Base-by-base conservation (phyloP, 2,888 invertebrate species). In the Ichneumoninae sp. region DNA sequence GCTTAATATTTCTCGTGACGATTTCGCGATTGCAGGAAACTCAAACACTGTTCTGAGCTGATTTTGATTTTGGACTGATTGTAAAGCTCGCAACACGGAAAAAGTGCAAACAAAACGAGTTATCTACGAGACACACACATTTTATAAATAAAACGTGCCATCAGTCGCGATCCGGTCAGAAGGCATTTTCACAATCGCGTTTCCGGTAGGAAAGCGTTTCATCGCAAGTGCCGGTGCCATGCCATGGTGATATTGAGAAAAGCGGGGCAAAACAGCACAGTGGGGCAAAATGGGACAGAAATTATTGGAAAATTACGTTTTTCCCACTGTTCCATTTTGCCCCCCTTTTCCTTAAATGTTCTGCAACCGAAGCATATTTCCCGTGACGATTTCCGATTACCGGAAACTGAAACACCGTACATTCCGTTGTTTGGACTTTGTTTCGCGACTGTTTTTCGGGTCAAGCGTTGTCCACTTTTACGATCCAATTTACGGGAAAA, bases 401-500 rank as follows among this genome's bases (percentile, higher is more conserved):
- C 5, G 30, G 33, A 33, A 33, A 63, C 7, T n/a, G 6, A n/a
- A 63, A 16, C 63, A 16, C 30, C 7, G 33, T 5, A 33, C 6
- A 7, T 22, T 33, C 16, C 7, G 13, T 63, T 30, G 63, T 33
- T 57, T 52, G 33, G n/a, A 33, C n/a, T 63, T 63, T 63, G 30
- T 30, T 33, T 13, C 33, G 30, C 30, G 33, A n/a, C 33, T 16
- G 30, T 68, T 63, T 81, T 82, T 57, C 19, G 22, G 57, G 54
- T 36, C 33, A 44, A 83, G 68, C 73, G 19, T 70, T 65, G 77
- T 74, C 52, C 77, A 69, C 54, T 77, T 78, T 84, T 70, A 81
- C 81, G 74, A 81, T 74, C 70, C 44, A 75, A 84, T 81, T 78
- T 81, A 75, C 70, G 13, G 40, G 66, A 60, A 78, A 60, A 50